phyloP scores from a whole-genome alignment of 2,113 vertebrate species.

The Hippocampus abdominalis region DNA sequence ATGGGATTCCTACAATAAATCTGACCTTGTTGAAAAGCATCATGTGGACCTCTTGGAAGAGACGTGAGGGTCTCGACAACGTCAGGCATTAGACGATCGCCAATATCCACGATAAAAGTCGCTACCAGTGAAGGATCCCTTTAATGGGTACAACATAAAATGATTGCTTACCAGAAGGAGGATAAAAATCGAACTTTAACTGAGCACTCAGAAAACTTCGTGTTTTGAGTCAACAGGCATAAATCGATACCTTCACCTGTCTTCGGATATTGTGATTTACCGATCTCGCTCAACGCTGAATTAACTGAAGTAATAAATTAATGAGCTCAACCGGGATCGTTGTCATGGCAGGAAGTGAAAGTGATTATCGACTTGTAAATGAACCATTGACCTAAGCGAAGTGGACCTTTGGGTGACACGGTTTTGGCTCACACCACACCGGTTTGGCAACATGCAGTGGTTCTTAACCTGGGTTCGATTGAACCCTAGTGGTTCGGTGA shows the following conservation, averaged over 20 bases:
- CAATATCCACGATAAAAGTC: not conserved
- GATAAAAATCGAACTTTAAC: not conserved
- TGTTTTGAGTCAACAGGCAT: conserved; percentile 3
- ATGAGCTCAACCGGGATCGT: conserved; percentile 55
- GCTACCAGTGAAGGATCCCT: not conserved
- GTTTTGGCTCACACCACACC: not conserved
- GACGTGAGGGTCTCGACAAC: not conserved
- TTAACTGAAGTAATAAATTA: conserved; percentile 53
- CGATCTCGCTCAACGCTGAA: conserved; percentile 39
- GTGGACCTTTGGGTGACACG: not conserved
- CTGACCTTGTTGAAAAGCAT: no score
- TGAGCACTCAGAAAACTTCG: not conserved
- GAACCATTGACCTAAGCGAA: not conserved
- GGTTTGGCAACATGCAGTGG: no score
- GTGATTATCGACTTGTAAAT: conserved; percentile 33
- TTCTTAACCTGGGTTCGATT: no score
- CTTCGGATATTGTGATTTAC: conserved; percentile 23
- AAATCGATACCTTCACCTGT: conserved; percentile 36
- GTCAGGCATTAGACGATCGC: not conserved
- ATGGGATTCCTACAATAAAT: no score
- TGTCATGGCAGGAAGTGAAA: conserved; percentile 63
- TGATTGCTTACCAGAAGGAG: not conserved
- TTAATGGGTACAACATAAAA: not conserved
- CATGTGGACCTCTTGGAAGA: not conserved
- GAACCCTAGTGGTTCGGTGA: no score